Evolutionary conservation across 1,140 invertebrate genomes (phyloP).

Genomic region (Microplitis mediator): DNA sequence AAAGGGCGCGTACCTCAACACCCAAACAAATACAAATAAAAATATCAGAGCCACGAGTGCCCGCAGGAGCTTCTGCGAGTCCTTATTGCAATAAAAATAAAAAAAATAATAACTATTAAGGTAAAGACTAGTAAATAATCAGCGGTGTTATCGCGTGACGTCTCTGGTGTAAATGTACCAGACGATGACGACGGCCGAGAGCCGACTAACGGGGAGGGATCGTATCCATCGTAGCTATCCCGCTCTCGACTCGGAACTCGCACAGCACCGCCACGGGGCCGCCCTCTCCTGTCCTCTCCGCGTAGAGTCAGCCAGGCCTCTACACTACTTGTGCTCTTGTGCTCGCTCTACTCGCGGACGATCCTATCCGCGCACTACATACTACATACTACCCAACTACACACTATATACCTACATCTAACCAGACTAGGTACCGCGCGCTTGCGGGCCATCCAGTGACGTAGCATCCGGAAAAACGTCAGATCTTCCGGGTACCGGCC

Average conservation of each 20-base stretch:
- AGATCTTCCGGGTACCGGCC: constrained; percentile 43
- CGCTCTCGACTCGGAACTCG: background rate
- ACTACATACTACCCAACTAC: too few species aligned
- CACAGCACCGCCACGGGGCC: background rate
- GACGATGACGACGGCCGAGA: constrained; percentile 60
- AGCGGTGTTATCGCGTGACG: background rate
- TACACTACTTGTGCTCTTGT: constrained; percentile 23
- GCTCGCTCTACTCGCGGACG: constrained; percentile 14
- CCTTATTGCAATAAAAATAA: too few species aligned
- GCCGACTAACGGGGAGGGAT: constrained; percentile 56
- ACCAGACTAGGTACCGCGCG: constrained; percentile 30
- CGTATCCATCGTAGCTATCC: background rate
- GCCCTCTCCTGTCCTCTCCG: background rate
- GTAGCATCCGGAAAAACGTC: constrained; percentile 57
- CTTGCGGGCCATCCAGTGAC: constrained; percentile 48
- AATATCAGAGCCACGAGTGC: too few species aligned
- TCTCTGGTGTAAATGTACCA: background rate
- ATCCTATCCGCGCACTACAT: background rate
- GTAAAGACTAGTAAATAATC: background rate
- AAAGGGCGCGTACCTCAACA: too few species aligned
- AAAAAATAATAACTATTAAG: too few species aligned
- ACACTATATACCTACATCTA: background rate
- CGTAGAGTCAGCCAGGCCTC: constrained; percentile 2
- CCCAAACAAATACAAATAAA: too few species aligned
- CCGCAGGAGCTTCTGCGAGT: too few species aligned